Conservation (phyloP, 2,797 vertebrate genomes). For the Acrossocheilus wenchowensis region DNA sequence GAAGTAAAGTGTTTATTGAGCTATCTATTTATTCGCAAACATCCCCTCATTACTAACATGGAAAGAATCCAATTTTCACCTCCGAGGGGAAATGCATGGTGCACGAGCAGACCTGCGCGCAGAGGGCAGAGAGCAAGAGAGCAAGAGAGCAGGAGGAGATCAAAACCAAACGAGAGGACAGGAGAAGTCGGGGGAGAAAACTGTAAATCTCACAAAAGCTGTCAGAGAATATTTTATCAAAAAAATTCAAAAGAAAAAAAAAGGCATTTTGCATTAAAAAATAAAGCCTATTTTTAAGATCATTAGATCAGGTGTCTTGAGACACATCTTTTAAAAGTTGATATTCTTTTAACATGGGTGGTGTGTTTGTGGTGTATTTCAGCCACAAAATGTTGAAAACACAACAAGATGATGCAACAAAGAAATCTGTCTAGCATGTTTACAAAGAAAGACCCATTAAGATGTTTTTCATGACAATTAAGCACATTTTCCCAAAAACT, state of each 20-base stretch:
- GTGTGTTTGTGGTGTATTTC: background rate
- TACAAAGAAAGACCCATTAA: background rate
- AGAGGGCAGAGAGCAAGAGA: conserved; percentile 23
- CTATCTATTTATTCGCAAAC: conserved; percentile 85
- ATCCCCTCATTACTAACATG: conserved; percentile 83
- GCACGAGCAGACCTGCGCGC: conserved; percentile 38
- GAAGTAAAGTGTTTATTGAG: conserved; percentile 85
- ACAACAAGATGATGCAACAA: background rate
- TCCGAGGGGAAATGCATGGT: conserved; percentile 58
- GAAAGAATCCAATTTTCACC: conserved; percentile 81
- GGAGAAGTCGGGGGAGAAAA: conserved; percentile 2
- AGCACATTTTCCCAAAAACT: background rate
- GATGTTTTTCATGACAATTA: background rate
- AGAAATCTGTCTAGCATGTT: background rate
- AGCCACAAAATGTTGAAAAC: background rate
- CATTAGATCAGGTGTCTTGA: background rate
- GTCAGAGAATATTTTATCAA: background rate
- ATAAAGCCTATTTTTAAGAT: background rate
- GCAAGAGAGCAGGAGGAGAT: conserved; percentile 20
- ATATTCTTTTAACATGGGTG: background rate
- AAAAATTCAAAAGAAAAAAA: background rate
- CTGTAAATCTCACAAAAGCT: background rate
- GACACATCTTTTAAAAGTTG: background rate
- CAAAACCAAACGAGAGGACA: background rate
- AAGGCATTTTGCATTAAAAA: background rate